Conservation (phyloP, 2,113 vertebrate species). For the Hirundichthys speculiger region DNA sequence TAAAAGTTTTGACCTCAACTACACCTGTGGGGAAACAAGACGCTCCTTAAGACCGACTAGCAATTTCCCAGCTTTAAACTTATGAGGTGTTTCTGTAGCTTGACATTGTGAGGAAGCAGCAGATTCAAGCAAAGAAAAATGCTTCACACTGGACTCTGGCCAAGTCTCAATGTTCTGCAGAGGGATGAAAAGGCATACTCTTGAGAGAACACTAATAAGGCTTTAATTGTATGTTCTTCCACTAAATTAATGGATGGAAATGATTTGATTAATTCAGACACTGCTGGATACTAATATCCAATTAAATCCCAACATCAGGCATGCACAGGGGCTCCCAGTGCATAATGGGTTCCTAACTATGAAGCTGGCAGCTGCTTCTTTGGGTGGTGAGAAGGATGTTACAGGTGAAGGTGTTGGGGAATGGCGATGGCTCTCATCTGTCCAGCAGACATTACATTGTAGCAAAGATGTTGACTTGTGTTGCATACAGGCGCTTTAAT, state of each 20-base stretch:
- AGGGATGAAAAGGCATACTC: conserved; percentile 83
- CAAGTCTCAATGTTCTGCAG: conserved; percentile 83
- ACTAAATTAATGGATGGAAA: conserved; percentile 84
- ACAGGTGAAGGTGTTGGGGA: conserved; percentile 54
- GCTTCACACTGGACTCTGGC: conserved; percentile 74
- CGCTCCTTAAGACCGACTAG: not conserved
- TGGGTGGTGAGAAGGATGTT: conserved; percentile 42
- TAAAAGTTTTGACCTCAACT: conserved; percentile 4
- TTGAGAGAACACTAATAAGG: conserved; percentile 79
- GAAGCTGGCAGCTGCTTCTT: conserved; percentile 57
- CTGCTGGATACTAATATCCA: conserved; percentile 84
- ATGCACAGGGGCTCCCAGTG: conserved; percentile 67
- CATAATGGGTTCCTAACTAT: conserved; percentile 68
- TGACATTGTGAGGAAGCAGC: conserved; percentile 40
- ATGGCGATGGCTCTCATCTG: conserved; percentile 23
- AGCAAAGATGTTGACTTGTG: conserved; percentile 13
- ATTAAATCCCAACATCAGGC: conserved; percentile 78
- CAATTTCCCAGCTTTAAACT: conserved; percentile 29
- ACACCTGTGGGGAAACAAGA: conserved; percentile 6
- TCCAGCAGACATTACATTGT: conserved; percentile 11
- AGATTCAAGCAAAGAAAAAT: conserved; percentile 59
- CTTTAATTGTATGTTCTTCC: conserved; percentile 87
- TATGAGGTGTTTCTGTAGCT: conserved; percentile 37
- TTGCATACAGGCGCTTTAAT: conserved; percentile 24
- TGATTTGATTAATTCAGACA: conserved; percentile 85